Percentiles rank a stretch among this genome's conserved stretches.
phyloP scores from a whole-genome alignment of 2,888 invertebrate species.

The Pristionchus arcanus region DNA sequence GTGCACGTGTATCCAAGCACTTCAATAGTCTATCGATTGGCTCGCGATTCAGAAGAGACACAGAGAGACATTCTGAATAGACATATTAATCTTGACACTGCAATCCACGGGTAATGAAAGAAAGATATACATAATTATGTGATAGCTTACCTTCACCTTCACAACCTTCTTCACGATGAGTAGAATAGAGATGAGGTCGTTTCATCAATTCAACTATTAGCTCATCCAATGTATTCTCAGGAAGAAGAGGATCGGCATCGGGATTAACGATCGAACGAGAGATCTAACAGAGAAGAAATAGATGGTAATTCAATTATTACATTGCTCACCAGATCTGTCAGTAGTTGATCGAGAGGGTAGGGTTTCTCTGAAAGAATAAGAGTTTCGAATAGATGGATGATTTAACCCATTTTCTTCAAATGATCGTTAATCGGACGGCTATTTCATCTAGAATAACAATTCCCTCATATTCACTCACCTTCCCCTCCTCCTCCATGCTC shows the following conservation, averaged over 20 bases:
- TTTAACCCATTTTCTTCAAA: not conserved
- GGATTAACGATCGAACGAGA: not conserved
- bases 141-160: not conserved
- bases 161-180: too few relatives aligned
- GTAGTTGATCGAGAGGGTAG: not conserved
- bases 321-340: not conserved
- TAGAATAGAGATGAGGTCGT: constrained; percentile 25
- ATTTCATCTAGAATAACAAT: not conserved
- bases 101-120: not conserved
- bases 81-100: too few relatives aligned
- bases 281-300: not conserved
- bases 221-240: not conserved
- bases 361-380: not conserved
- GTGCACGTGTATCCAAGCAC: not conserved
- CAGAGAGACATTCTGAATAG: not conserved
- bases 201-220: not conserved
- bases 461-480: not conserved
- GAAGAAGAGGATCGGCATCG: not conserved
- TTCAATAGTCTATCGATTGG: not conserved
- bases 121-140: too few relatives aligned
- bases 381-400: not conserved
- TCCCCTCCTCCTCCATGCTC: not conserved
- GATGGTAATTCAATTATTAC: not conserved
- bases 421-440: not conserved
- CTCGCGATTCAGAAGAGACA: not conserved